Evolutionary conservation across 1,140 invertebrate species (phyloP).

Genomic region (Zaprionus davidi): DNA sequence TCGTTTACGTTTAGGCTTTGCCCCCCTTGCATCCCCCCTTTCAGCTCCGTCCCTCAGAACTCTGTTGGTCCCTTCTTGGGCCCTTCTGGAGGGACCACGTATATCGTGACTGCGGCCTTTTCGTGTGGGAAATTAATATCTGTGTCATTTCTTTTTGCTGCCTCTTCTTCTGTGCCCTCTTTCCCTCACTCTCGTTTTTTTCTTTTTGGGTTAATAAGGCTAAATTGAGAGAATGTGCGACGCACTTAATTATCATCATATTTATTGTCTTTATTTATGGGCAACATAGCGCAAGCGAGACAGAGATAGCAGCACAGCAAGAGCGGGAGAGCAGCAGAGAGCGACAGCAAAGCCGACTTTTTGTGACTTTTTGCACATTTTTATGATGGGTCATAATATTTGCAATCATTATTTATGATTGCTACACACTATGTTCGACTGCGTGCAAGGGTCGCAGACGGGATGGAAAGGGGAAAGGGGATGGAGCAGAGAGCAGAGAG

Average conservation of each 20-base stretch:
- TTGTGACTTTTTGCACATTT: conserved; percentile 21
- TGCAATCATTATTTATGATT: conserved; percentile 51
- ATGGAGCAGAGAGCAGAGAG: neutral
- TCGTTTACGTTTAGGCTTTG: conserved; percentile 80
- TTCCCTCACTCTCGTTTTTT: conserved; percentile 7
- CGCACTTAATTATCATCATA: conserved; percentile 82
- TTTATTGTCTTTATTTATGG: conserved; percentile 69
- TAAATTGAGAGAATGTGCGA: conserved; percentile 81
- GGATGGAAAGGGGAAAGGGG: neutral
- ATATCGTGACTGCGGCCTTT: conserved; percentile 51
- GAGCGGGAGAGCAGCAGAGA: neutral
- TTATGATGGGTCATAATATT: conserved; percentile 50
- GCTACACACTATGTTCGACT: neutral
- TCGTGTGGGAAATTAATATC: conserved; percentile 74
- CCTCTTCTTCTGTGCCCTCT: neutral
- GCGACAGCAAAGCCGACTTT: conserved; percentile 25
- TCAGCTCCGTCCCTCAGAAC: neutral
- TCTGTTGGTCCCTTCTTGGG: conserved; percentile 10
- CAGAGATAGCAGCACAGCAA: neutral
- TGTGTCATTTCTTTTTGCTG: conserved; percentile 65
- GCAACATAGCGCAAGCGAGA: conserved; percentile 17
- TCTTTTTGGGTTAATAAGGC: conserved; percentile 77
- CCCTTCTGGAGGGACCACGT: conserved; percentile 11
- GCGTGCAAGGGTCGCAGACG: neutral
- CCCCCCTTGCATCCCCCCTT: neutral